phyloP scores from a whole-genome alignment of 2,113 vertebrate species.

The Tricholaema leucomelas region DNA sequence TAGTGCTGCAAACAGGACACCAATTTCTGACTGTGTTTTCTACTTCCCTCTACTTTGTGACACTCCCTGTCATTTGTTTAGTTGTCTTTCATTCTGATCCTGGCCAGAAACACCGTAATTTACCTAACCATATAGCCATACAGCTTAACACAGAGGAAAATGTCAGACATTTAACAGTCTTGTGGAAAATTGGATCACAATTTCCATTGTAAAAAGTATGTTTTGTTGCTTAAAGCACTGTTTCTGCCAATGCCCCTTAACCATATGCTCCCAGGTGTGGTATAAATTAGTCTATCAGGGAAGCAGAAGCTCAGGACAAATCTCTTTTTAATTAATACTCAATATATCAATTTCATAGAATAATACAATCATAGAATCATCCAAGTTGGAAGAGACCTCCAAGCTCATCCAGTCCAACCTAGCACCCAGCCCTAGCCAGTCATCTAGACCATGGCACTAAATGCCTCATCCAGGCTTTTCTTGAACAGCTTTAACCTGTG shows the following conservation, averaged over 20 bases:
- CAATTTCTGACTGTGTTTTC: not conserved
- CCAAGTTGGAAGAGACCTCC: too few relatives aligned
- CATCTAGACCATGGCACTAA: too few relatives aligned
- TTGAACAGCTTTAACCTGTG: not conserved
- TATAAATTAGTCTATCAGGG: not conserved
- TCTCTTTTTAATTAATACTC: slow-evolving; percentile 18
- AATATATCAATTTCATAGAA: not conserved
- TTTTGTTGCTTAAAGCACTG: not conserved
- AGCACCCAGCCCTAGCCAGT: too few relatives aligned
- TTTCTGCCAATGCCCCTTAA: slow-evolving; percentile 10
- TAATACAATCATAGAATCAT: too few relatives aligned
- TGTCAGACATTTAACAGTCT: not conserved
- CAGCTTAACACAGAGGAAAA: not conserved
- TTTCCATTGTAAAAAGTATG: not conserved
- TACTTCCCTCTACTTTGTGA: not conserved
- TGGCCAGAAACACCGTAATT: not conserved
- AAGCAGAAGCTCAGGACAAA: slow-evolving; percentile 7
- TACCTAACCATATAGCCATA: not conserved
- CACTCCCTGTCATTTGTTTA: not conserved
- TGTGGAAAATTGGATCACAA: not conserved
- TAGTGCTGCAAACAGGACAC: not conserved
- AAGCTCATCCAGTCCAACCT: too few relatives aligned
- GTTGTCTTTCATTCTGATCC: not conserved
- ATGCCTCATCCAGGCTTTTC: too few relatives aligned
- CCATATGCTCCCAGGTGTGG: not conserved